A percentile compares a stretch with the other conserved stretches of the same genome.
Conservation (phyloP, 2,113 vertebrate species). For the Chauna torquata region DNA sequence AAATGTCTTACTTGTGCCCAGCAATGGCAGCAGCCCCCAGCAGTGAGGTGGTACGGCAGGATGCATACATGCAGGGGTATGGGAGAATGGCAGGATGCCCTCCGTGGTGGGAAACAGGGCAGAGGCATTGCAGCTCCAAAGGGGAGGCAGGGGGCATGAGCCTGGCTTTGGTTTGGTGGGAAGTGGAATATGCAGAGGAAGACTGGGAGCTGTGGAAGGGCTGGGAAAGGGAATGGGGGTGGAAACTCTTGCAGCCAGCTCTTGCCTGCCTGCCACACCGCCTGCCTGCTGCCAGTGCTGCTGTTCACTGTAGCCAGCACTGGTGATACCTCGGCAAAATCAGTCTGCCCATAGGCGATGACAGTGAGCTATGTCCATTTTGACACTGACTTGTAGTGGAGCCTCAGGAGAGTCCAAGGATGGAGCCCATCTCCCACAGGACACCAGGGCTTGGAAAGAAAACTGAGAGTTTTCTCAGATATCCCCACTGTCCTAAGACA, state of each 20-base stretch:
- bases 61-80: background rate
- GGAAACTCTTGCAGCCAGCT: background rate
- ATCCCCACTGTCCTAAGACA: background rate
- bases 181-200: background rate
- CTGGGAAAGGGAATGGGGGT: background rate
- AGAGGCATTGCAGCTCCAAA: background rate
- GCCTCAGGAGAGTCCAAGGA: background rate
- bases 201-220: background rate
- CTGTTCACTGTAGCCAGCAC: background rate
- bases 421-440: background rate
- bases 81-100: too few species aligned
- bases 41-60: background rate
- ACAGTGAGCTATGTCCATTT: background rate
- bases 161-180: background rate
- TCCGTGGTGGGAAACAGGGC: background rate
- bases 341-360: background rate
- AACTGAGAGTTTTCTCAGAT: background rate
- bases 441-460: background rate
- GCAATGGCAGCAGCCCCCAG: background rate
- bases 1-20: background rate
- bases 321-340: background rate
- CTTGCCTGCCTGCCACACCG: background rate
- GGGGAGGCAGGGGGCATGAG: rapidly evolving
- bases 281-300: background rate
- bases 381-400: background rate